Evolutionary conservation across 2,888 invertebrate genomes (phyloP).

Genomic region (Eumerus sabulonum): DNA sequence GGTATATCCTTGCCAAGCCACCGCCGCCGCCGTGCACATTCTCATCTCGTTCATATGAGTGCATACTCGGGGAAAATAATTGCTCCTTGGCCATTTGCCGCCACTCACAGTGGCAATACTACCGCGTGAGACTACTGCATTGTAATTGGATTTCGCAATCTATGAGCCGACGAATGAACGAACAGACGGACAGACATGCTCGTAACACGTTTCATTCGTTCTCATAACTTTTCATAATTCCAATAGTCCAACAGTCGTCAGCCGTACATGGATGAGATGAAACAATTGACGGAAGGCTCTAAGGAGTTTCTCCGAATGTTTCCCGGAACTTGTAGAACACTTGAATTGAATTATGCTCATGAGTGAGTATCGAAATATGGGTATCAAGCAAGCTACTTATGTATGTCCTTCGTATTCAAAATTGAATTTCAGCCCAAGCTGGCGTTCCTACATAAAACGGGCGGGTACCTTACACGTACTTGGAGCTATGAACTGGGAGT

Average conservation of each 20-base stretch:
- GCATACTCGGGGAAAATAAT: constrained; percentile 44
- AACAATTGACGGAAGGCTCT: constrained; percentile 54
- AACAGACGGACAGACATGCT: constrained; percentile 37
- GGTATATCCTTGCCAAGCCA: background rate
- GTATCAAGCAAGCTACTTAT: constrained; percentile 52
- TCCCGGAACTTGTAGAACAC: constrained; percentile 42
- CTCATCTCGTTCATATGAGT: no score
- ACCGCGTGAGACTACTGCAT: constrained; percentile 58
- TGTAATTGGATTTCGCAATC: constrained; percentile 67
- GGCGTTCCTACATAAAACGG: constrained; percentile 46
- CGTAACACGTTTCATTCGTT: constrained; percentile 50
- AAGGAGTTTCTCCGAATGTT: constrained; percentile 49
- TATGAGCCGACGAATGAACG: constrained; percentile 15
- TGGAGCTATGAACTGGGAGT: constrained; percentile 54
- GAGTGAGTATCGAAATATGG: constrained; percentile 1
- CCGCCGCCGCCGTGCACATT: no score
- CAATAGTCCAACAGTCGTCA: constrained; percentile 22
- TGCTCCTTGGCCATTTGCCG: constrained; percentile 39
- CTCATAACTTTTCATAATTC: constrained; percentile 50
- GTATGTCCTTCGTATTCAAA: constrained; percentile 59
- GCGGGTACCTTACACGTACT: constrained; percentile 62
- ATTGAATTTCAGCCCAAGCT: constrained; percentile 53
- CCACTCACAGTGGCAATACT: constrained; percentile 28
- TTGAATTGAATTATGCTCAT: constrained; percentile 52
- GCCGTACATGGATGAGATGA: constrained; percentile 19